Base-by-base conservation (phyloP, 2,888 invertebrate species). In the Ecdyonurus torrentis region DNA sequence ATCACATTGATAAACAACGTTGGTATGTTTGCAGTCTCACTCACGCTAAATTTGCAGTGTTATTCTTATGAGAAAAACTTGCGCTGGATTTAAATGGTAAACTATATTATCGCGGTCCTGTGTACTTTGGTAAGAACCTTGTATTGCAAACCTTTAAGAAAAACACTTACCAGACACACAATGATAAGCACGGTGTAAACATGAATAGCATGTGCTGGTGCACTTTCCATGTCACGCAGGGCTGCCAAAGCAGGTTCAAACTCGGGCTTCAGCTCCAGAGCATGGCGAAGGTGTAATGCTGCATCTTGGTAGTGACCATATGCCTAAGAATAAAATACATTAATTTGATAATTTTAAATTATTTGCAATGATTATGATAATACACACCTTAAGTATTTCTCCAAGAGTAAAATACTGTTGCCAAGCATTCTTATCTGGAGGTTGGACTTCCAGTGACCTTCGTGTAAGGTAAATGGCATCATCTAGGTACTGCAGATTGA, bases 251-350 rank as follows among this genome's bases (percentile, higher is more conserved):
- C 91, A 65, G 90, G 90, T 70, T 87, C 85, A 74, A 91, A 89
- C 69, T 88, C 89, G 58, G 92, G 92, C 75, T 89, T 85, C 65
- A 92, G 75, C 72, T 91, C 89, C 61, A 92, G 76, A 24, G 91
- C 86, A 71, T 90, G 90, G 68, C 86, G 81, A 67, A 92, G 79
- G 75, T 92, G 91, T 66, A 89, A 81, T 52, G 87, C 83, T 52
- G 92, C 91, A 75, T 92, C 91, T 78, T 90, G 85, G 76, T 89
- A 89, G 72, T 91, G 91, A 68, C 91, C 91, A 71, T 91, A 91
- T 1, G 91, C 89, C 75, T 77, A 64, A 62, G 1, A 23, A 25
- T 22, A 18, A 5, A 53, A 52, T 55, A 55, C n/a, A 10, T 22
- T 10, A 55, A 55, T 55, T n/a, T n/a, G 15, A 58, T 15, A 20